A percentile compares a stretch with the other conserved stretches of the same genome.
Conservation (phyloP, 1,140 invertebrate genomes). For the Pantala flavescens region DNA sequence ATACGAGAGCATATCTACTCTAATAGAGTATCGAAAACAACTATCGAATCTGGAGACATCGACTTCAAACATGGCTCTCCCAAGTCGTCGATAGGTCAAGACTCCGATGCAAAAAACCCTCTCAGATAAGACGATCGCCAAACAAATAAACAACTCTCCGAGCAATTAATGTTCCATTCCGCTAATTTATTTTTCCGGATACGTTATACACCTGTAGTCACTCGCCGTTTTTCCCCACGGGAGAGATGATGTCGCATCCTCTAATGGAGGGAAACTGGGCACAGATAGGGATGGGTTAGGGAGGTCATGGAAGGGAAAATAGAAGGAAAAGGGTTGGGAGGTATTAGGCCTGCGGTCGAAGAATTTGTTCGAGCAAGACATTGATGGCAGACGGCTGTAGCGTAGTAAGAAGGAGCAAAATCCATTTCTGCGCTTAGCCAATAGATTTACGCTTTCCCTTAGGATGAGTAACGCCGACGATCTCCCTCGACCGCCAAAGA, state of each 20-base stretch:
- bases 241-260: not conserved
- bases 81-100: no score
- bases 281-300: not conserved
- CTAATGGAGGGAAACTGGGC: not conserved
- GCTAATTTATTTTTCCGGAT: no score
- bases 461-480: not conserved
- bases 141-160: no score
- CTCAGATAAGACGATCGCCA: no score
- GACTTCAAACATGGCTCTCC: no score
- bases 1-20: no score
- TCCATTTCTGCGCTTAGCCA: not conserved
- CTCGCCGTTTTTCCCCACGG: no score
- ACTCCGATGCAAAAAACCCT: no score
- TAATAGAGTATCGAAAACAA: no score
- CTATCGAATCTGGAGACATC: no score
- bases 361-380: conserved; percentile 1
- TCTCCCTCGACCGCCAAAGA: not conserved
- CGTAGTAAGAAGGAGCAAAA: not conserved
- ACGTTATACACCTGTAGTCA: no score
- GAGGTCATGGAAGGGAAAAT: not conserved
- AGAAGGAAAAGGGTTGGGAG: not conserved
- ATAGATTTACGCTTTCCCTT: conserved; percentile 6
- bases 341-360: not conserved
- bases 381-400: not conserved
- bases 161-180: no score